Evolutionary conservation across 2,113 vertebrate species (phyloP).

Genomic region (Morone chrysops): DNA sequence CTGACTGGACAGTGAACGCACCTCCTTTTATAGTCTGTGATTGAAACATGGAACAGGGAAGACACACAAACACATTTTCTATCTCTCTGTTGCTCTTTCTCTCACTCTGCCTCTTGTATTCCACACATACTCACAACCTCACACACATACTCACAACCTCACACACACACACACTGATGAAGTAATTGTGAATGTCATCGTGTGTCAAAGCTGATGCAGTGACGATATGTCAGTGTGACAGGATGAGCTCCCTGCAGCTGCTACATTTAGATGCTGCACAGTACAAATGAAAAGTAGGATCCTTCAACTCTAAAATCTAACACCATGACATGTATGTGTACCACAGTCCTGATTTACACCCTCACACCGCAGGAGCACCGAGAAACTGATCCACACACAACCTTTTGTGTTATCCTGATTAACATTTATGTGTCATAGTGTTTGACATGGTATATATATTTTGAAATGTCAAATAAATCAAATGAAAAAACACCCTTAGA

Average conservation of each 20-base stretch:
- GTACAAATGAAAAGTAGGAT: neutral
- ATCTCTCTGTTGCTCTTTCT: conserved; percentile 9
- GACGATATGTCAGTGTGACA: conserved; percentile 41
- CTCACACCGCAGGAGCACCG: neutral
- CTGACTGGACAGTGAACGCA: conserved; percentile 6
- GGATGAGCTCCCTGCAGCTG: neutral
- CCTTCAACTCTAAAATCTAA: neutral
- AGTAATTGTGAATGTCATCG: conserved; percentile 28
- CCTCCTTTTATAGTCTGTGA: neutral
- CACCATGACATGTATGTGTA: neutral
- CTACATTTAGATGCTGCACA: conserved; percentile 14
- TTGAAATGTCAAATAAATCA: too few species aligned
- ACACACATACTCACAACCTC: neutral
- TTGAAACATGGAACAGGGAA: neutral
- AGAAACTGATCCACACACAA: neutral
- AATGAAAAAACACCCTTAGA: too few species aligned
- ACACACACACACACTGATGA: conserved; percentile 10
- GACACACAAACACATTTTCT: neutral
- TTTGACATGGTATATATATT: too few species aligned
- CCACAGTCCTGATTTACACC: neutral
- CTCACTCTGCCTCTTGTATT: neutral
- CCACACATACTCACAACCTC: neutral
- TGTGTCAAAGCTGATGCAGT: conserved; percentile 28
- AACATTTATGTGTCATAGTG: too few species aligned
- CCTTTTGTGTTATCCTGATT: too few species aligned